Conservation (phyloP, 2,888 invertebrate genomes). For the Andrena praecox region DNA sequence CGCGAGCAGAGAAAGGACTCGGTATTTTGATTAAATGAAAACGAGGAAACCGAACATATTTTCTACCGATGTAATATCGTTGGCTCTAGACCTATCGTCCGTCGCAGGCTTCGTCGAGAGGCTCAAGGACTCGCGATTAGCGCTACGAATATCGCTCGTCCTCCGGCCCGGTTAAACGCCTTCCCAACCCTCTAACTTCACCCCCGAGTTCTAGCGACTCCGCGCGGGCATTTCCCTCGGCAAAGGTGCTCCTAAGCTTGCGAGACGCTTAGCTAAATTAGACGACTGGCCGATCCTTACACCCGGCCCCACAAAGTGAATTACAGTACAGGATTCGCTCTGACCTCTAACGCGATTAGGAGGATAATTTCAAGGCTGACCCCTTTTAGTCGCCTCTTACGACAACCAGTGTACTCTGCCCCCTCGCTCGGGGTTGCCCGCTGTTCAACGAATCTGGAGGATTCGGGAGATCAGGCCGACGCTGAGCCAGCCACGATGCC, state of each 20-base stretch:
- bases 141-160: slow-evolving; percentile 7
- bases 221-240: too few relatives aligned
- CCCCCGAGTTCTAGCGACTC: too few relatives aligned
- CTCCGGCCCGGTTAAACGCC: not conserved
- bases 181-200: too few relatives aligned
- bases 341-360: not conserved
- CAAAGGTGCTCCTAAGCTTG: too few relatives aligned
- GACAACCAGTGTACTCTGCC: not conserved
- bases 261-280: too few relatives aligned
- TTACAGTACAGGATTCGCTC: not conserved
- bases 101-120: slow-evolving; percentile 28
- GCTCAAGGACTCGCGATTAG: slow-evolving; percentile 4
- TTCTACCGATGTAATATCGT: slow-evolving; percentile 52
- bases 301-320: too few relatives aligned
- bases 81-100: slow-evolving; percentile 39
- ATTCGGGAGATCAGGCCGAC: not conserved
- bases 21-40: slow-evolving; percentile 60
- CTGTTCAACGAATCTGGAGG: not conserved
- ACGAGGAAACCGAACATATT: slow-evolving; percentile 41
- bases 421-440: not conserved
- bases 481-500: not conserved
- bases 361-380: not conserved
- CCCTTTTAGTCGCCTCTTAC: not conserved
- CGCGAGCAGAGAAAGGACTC: slow-evolving; percentile 18
- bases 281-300: too few relatives aligned